These are phyloP conservation scores for Plagodis pulveraria DNA, from an alignment of 2,888 invertebrate genomes.

Conservation along the genomic window DNA sequence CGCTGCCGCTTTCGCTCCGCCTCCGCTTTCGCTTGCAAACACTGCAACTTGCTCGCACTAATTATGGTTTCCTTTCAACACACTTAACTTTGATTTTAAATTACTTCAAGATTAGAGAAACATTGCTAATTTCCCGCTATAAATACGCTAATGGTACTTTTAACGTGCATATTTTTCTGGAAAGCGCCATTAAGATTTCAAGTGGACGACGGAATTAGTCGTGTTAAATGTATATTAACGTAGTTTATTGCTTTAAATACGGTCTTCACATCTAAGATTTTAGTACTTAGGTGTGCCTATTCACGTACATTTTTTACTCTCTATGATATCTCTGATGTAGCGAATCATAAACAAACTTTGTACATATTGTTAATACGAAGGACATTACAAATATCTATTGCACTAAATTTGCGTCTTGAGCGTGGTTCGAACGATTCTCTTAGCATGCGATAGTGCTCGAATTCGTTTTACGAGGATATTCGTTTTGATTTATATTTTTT, in stretches of 20 bases:
- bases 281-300: no score
- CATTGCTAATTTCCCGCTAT: constrained; percentile 54
- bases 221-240: constrained; percentile 13
- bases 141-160: constrained; percentile 42
- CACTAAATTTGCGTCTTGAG: no score
- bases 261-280: neutral
- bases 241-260: constrained; percentile 16
- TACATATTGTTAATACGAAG: neutral
- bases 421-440: no score
- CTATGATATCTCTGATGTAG: no score
- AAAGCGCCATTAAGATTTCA: constrained; percentile 12
- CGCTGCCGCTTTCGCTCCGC: constrained; percentile 29
- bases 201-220: constrained; percentile 1
- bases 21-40: constrained; percentile 32
- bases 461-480: no score
- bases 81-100: constrained; percentile 63
- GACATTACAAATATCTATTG: neutral
- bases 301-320: no score
- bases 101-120: constrained; percentile 59
- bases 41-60: constrained; percentile 60
- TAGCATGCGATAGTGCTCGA: no score
- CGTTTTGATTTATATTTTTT: no score
- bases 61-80: constrained; percentile 72
- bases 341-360: no score
- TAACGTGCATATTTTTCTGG: constrained; percentile 32